These are phyloP conservation scores for Aradus depressus DNA, from an alignment of 2,888 invertebrate species.

Conservation along the genomic window DNA sequence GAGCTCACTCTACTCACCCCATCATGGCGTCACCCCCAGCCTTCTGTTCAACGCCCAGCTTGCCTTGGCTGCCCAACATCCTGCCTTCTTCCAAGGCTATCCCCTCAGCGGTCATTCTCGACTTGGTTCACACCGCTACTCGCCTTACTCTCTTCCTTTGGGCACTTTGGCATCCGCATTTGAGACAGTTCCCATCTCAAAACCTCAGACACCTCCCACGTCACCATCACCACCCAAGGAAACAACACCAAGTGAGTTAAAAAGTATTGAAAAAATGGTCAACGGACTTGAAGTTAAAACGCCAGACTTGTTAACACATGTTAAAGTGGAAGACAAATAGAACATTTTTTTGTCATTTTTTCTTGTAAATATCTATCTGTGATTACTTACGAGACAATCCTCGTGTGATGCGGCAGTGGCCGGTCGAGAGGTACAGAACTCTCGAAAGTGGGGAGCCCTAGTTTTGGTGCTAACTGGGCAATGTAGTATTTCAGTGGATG, in stretches of 20 bases:
- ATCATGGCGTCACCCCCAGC: constrained; percentile 65
- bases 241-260: constrained; percentile 66
- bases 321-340: constrained; percentile 28
- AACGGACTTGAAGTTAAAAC: constrained; percentile 81
- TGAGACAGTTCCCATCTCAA: constrained; percentile 66
- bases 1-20: constrained; percentile 33
- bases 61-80: constrained; percentile 78
- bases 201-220: constrained; percentile 29
- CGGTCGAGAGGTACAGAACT: too few species aligned
- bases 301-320: constrained; percentile 27
- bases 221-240: constrained; percentile 31
- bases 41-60: constrained; percentile 81
- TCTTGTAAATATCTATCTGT: constrained; percentile 17
- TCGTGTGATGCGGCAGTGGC: too few species aligned
- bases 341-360: constrained; percentile 10
- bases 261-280: constrained; percentile 95
- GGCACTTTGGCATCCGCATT: constrained; percentile 60
- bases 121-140: constrained; percentile 67
- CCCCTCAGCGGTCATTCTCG: constrained; percentile 32
- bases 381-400: constrained; percentile 16
- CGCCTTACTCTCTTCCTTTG: constrained; percentile 65
- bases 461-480: too few species aligned
- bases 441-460: too few species aligned
- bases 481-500: too few species aligned
- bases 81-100: constrained; percentile 35